These are phyloP conservation scores for Melitaea athalia DNA, from an alignment of 2,888 invertebrate species.

Conservation along the genomic window DNA sequence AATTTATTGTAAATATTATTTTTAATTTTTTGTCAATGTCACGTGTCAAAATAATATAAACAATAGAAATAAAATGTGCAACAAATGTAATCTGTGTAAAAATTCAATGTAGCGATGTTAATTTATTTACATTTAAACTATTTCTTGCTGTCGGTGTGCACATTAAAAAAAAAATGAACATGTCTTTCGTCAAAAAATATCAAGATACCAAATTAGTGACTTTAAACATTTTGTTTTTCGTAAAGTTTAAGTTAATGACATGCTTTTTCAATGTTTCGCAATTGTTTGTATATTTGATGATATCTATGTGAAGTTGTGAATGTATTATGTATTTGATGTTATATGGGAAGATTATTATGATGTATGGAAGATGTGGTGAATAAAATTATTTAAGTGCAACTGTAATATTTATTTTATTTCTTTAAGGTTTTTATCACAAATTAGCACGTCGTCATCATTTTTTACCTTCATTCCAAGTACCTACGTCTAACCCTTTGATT, in stretches of 20 bases:
- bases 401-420: conserved; percentile 12
- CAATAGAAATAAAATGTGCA: not conserved
- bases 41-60: not conserved
- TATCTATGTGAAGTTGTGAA: conserved; percentile 38
- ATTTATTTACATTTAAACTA: not conserved
- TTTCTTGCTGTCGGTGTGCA: not conserved
- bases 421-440: not conserved
- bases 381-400: conserved; percentile 37
- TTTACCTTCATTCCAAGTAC: too few species aligned
- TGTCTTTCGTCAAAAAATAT: too few species aligned
- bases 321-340: conserved; percentile 39
- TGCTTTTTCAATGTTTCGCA: conserved; percentile 14
- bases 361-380: conserved; percentile 41
- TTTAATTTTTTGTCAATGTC: not conserved
- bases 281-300: conserved; percentile 45
- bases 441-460: too few species aligned
- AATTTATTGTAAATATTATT: conserved; percentile 19
- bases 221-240: not conserved
- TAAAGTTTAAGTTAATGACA: conserved; percentile 7
- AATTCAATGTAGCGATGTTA: not conserved
- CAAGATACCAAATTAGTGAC: not conserved
- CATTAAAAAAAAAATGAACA: too few species aligned
- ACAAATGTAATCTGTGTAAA: not conserved
- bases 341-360: too few species aligned
- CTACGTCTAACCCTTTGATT: too few species aligned